Evolutionary conservation across 2,888 invertebrate genomes (phyloP), one percentile per base, ranked within the genome.

Genomic region (Tetragnatha montana): DNA sequence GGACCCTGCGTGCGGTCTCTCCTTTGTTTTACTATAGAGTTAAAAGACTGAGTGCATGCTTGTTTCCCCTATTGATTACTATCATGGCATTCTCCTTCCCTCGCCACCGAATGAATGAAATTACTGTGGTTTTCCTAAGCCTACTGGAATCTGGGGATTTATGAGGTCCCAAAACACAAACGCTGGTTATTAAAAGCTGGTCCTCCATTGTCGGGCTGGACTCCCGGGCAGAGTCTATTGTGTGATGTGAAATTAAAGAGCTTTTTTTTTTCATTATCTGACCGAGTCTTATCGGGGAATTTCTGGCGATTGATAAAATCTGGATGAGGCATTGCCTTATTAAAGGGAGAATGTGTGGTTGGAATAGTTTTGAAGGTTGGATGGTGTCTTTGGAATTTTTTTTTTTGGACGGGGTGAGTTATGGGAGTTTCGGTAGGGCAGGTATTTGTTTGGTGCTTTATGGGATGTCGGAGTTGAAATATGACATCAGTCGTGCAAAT

Each of bases 11-110:
- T 89, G 89, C 78, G 89, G 89, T 89, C 85, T 35, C 35, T 85
- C 89, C 89, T 85, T 89, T 89, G 89, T 89, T 89, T 89, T 89
- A 89, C 85, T 89, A 89, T 85, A 85, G 85, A 89, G 89, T 89
- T 89, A 85, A 89, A 89, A 89, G 89, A 86, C 89, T 76, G 73
- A 22, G 89, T 81, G 84, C 85, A 89, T 89, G 89, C 85, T 74
- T 85, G 89, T 89, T 89, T 89, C 85, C 89, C 81, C 89, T 89
- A 89, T 89, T 89, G 89, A 89, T 89, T 89, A 89, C 85, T 86
- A 89, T 89, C 80, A 89, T 76, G 89, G 73, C 70, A 60, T 85
- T 78, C 78, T 85, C 84, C 22, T 10, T 81, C 73, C 50, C n/a
- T n/a, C n/a, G n/a, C n/a, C 21, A 51, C n/a, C 35, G 80, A 88